Conservation (phyloP, 2,113 vertebrate species). For the Porphyrio hochstetteri region DNA sequence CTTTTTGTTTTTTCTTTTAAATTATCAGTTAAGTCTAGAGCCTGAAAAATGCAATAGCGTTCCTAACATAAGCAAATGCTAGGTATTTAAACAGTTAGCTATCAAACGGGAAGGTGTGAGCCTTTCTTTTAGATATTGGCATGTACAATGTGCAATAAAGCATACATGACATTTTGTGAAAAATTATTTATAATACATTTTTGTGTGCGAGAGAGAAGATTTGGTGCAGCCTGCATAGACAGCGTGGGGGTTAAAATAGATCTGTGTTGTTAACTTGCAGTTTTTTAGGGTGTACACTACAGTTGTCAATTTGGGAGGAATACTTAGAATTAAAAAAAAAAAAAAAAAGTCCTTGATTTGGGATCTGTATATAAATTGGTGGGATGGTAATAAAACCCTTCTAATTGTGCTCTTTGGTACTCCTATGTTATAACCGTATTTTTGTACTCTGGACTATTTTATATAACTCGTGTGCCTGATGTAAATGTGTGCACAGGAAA, state of each 20-base stretch:
- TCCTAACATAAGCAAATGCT: not conserved
- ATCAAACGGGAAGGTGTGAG: not conserved
- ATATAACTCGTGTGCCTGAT: conserved; percentile 56
- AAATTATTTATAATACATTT: conserved; percentile 79
- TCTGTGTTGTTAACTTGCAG: conserved; percentile 60
- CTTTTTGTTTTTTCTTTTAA: conserved; percentile 15
- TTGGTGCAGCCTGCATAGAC: conserved; percentile 64
- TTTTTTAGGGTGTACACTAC: conserved; percentile 62
- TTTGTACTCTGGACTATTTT: conserved; percentile 75
- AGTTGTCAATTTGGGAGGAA: conserved; percentile 58
- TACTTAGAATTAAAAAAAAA: conserved; percentile 17
- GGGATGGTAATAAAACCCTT: conserved; percentile 73
- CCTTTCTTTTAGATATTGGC: conserved; percentile 55
- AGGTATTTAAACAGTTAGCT: conserved; percentile 38
- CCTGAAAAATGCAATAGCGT: conserved; percentile 26
- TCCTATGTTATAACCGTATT: conserved; percentile 74
- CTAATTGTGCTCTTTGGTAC: conserved; percentile 74
- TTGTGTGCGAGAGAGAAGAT: conserved; percentile 68
- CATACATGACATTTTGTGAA: conserved; percentile 68
- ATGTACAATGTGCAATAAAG: conserved; percentile 77
- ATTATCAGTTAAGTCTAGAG: conserved; percentile 19
- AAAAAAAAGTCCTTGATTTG: conserved; percentile 47
- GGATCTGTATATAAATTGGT: conserved; percentile 75
- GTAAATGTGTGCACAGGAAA: conserved; percentile 43
- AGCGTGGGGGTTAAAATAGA: conserved; percentile 50